Base-by-base conservation (phyloP, 2,113 vertebrate genomes). In the Chamaetylas fuelleborni region DNA sequence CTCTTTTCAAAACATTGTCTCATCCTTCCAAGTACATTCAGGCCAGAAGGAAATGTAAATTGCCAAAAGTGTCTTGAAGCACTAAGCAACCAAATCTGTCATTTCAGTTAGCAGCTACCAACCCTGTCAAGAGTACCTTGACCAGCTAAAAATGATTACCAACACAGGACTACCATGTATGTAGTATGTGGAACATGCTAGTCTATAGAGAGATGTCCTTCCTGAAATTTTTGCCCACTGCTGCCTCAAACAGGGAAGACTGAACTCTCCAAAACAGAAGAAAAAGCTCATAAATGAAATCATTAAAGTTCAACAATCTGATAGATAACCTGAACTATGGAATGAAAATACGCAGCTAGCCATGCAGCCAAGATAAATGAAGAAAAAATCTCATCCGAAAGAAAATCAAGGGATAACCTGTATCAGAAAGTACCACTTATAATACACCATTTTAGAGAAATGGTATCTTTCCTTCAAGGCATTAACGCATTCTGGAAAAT, bases 1-100 rank as follows among this genome's bases (percentile, higher is more conserved):
- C 79, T 95, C 85, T 91, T 93, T 88, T 94, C 58, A 94, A 95
- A 96, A 95, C 74, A 85, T 9, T 87, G 78, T 81, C 93, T 93
- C 94, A 92, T 82, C 62, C 43, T 93, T 87, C 83, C 87, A 95
- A 90, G 74, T 66, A 90, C n/a, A 23, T 33, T 92, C 36, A 66
- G 64, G 79, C 29, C 79, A 94, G 60, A 95, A 88, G 51, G 61
- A 28, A 91, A 93, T 65, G 70, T 42, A 89, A 94, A 71, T 70
- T 51, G 34, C 83, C 79, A 90, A 14, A 93, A 86, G 29, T 29
- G 15, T 83, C 64, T 22, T 56, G 26, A 91, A 82, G 81, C 48
- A 71, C 47, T 58, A 26, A 88, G 92, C 20, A 47, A 70, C 8
- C 24, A 57, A 65, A 61, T 61, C 6, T 38, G 64, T 53, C 31